Conservation (phyloP, 2,113 vertebrate species). For the Dicrurus megarhynchus region DNA sequence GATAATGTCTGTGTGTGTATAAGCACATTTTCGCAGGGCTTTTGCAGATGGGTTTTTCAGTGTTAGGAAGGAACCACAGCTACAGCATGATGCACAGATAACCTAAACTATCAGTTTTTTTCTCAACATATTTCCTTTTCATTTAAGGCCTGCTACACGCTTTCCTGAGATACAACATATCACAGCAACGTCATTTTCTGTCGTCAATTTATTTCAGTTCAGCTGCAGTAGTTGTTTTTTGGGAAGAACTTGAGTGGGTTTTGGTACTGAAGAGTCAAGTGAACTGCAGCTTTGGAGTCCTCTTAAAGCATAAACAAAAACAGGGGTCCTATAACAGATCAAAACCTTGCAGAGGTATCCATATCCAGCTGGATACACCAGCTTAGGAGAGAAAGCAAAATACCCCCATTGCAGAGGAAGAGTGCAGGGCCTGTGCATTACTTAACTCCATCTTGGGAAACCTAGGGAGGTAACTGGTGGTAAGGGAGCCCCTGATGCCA, state of each 20-base stretch:
- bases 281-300: not conserved
- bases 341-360: not conserved
- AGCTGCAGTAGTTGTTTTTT: not conserved
- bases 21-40: constrained; percentile 54
- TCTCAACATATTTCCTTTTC: not conserved
- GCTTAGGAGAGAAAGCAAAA: not conserved
- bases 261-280: not conserved
- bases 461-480: not conserved
- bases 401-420: rapidly evolving
- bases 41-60: constrained; percentile 37
- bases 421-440: not conserved
- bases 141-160: not conserved
- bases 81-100: constrained; percentile 56
- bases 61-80: constrained; percentile 51
- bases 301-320: not conserved
- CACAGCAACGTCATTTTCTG: not conserved
- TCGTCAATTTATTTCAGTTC: not conserved
- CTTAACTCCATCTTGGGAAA: not conserved
- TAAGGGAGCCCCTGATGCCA: not conserved
- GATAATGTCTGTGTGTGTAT: constrained; percentile 53
- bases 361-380: not conserved
- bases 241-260: not conserved
- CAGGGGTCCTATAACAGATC: not conserved
- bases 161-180: not conserved
- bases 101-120: constrained; percentile 33